Percentiles rank a stretch among this genome's conserved stretches.
phyloP scores from a whole-genome alignment of 2,113 vertebrate species.

The Prochilodus magdalenae region DNA sequence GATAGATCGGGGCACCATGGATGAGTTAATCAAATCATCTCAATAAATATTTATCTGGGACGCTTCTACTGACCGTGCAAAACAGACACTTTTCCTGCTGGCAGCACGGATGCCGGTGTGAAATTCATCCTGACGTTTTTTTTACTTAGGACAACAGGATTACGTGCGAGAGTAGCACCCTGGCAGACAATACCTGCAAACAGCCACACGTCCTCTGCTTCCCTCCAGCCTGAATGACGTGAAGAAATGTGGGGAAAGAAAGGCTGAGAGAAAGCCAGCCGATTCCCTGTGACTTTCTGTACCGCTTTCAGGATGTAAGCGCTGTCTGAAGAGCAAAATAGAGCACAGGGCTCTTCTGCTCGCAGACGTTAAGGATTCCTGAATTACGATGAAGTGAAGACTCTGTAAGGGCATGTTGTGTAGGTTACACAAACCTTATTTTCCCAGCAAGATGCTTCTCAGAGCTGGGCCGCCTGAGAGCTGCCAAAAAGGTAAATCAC shows the following conservation, averaged over 20 bases:
- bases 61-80: constrained; percentile 20
- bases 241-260: constrained; percentile 23
- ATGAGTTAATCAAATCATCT: constrained; percentile 44
- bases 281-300: constrained; percentile 25
- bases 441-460: neutral
- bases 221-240: constrained; percentile 25
- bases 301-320: neutral
- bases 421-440: neutral
- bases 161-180: constrained; percentile 44
- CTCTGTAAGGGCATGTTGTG: neutral
- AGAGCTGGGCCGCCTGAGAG: neutral
- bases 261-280: constrained; percentile 12
- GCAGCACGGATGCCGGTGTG: constrained; percentile 14
- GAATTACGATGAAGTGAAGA: neutral
- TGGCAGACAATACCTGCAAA: constrained; percentile 35
- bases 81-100: constrained; percentile 1
- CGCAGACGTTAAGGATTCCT: neutral
- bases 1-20: neutral
- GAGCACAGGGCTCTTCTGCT: neutral
- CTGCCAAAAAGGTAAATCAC: constrained; percentile 1
- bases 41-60: constrained; percentile 43
- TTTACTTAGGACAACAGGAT: constrained; percentile 44
- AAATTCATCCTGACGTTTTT: constrained; percentile 32
- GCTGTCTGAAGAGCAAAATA: constrained; percentile 6
- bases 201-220: neutral